Evolutionary conservation across 1,140 invertebrate genomes (phyloP).

Genomic region (Aethina tumida): DNA sequence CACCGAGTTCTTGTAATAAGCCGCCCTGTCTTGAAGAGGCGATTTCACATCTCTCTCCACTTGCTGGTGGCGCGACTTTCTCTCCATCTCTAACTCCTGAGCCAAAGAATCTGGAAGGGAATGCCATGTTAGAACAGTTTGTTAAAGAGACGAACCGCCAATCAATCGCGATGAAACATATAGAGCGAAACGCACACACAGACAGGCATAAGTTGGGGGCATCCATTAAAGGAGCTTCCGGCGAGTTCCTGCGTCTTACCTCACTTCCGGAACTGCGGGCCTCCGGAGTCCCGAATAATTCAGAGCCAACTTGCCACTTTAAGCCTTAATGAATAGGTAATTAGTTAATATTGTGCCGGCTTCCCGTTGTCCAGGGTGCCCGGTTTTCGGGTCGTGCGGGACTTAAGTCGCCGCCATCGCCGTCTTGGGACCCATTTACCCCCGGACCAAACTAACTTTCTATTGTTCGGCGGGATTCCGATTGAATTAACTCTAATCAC

Average conservation of each 20-base stretch:
- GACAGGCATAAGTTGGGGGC: slow-evolving; percentile 19
- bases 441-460: too few species aligned
- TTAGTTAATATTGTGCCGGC: slow-evolving; percentile 36
- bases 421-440: slow-evolving; percentile 29
- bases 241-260: slow-evolving; percentile 31
- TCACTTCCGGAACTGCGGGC: slow-evolving; percentile 30
- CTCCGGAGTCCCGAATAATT: slow-evolving; percentile 32
- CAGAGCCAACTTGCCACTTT: slow-evolving; percentile 35
- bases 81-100: slow-evolving; percentile 75
- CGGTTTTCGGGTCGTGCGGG: too few species aligned
- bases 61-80: slow-evolving; percentile 68
- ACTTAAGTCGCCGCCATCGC: too few species aligned
- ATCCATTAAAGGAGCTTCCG: slow-evolving; percentile 33
- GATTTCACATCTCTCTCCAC: slow-evolving; percentile 74
- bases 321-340: slow-evolving; percentile 38
- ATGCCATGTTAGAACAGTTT: slow-evolving; percentile 2
- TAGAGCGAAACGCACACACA: background rate
- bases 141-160: slow-evolving; percentile 10
- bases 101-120: slow-evolving; percentile 65
- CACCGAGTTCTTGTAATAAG: slow-evolving; percentile 78
- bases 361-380: slow-evolving; percentile 26
- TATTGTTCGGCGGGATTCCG: too few species aligned
- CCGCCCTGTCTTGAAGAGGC: slow-evolving; percentile 65
- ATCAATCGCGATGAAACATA: slow-evolving; percentile 32
- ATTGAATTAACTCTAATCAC: slow-evolving; percentile 31